Evolutionary conservation across 2,113 vertebrate genomes (phyloP), one percentile per base, ranked within the genome.

Genomic region (Anthoscopus minutus): DNA sequence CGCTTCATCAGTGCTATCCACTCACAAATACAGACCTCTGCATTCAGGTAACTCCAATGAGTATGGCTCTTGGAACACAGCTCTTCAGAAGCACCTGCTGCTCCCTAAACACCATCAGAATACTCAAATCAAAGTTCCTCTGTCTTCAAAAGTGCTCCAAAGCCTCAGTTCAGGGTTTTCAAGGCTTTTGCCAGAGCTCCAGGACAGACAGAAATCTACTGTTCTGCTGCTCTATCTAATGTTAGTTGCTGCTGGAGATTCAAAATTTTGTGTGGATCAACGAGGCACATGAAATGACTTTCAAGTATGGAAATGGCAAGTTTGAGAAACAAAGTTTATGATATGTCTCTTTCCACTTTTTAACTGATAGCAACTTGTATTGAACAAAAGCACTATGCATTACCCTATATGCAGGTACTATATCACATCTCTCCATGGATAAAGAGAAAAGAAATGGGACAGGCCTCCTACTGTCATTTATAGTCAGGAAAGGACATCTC

Each of bases 271-370:
- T 35, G 11, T 30, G 64, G 42, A 40, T 86, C 40, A 70, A 70
- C 0, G 0, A 86, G 56, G 31, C 42, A 73, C 6, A 1, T 15
- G 1, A 69, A 86, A 21, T 10, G 8, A 92, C 44, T 66, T 67
- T 58, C 40, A 69, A 45, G 53, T 4, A 61, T 28, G 35, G 24
- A 82, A 88, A 19, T 3, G 10, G 27, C 57, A 88, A 40, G 64
- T 57, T 37, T 37, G 15, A 82, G 44, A 70, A 90, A 33, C 31
- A 56, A 60, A 82, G 22, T 45, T 69, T 54, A 37, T 1, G 1
- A 71, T 6, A 7, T 17, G 44, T 33, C 23, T 74, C 72, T 48
- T 54, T 66, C 15, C 8, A 3, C 17, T 86, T 83, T 35, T 82
- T 67, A 60, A 67, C 7, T 61, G 37, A 51, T 0, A 82, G 35